Percentiles rank a stretch among this genome's conserved stretches.
Evolutionary conservation across 2,113 vertebrate species (phyloP).

Genomic region (Ailurus styani): DNA sequence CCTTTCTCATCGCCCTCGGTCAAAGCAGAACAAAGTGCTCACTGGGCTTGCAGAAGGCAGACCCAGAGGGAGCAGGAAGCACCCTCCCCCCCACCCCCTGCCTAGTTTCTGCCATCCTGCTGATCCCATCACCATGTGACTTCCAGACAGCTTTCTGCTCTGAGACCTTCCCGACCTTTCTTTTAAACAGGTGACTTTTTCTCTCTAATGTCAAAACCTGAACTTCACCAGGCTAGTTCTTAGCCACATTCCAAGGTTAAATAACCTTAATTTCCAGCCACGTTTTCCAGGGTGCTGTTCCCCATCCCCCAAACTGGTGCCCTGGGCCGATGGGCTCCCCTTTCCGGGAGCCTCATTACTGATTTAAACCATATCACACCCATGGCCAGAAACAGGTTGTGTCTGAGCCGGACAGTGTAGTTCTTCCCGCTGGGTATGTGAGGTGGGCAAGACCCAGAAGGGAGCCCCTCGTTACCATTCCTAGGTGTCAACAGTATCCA

Average conservation of each 20-base stretch:
- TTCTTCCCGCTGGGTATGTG: neutral
- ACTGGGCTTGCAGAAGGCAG: neutral
- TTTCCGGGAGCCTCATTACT: neutral
- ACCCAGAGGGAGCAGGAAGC: neutral
- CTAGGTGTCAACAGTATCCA: neutral
- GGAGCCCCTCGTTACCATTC: neutral
- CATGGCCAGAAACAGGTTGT: neutral
- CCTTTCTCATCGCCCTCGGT: neutral
- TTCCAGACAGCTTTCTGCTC: neutral
- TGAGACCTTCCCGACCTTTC: neutral
- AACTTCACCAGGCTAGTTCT: neutral
- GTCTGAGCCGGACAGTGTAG: neutral
- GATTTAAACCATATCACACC: neutral
- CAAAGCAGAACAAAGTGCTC: neutral
- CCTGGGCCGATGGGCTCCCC: neutral
- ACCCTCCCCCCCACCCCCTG: rapidly evolving
- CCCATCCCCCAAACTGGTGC: neutral
- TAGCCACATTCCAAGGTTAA: neutral
- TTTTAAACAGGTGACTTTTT: neutral
- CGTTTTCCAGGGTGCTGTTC: neutral
- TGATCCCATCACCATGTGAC: neutral
- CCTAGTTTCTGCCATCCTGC: neutral
- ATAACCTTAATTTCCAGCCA: neutral
- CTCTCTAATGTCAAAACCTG: neutral
- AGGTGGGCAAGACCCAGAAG: neutral